Conservation (phyloP, 1,140 invertebrate genomes). For the Neuroterus valhalla region DNA sequence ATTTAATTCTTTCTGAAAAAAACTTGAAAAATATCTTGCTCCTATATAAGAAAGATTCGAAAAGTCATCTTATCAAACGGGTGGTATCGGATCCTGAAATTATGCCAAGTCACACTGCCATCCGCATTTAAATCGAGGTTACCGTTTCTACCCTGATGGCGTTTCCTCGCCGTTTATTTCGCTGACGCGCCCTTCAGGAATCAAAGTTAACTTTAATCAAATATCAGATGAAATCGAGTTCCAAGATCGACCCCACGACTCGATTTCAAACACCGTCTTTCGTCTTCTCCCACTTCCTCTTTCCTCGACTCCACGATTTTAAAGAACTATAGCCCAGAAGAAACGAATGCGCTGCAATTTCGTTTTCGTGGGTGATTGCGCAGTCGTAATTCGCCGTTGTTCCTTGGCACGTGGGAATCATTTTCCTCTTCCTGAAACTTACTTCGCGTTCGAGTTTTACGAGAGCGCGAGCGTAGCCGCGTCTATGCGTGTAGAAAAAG, state of each 20-base stretch:
- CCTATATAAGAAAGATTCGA: no score
- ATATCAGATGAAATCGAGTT: constrained; percentile 60
- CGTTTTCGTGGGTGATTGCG: constrained; percentile 62
- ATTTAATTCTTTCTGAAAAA: no score
- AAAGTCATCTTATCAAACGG: no score
- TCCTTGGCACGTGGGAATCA: constrained; percentile 22
- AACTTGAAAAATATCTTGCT: no score
- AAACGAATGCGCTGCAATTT: constrained; percentile 38
- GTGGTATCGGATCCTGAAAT: neutral
- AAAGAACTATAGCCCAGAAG: neutral
- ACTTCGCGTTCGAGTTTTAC: constrained; percentile 29
- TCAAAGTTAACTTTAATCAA: constrained; percentile 67
- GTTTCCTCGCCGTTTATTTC: constrained; percentile 25
- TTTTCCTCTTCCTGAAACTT: constrained; percentile 33
- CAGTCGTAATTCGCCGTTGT: constrained; percentile 50
- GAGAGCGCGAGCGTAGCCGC: constrained; percentile 17
- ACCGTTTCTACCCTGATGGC: constrained; percentile 6
- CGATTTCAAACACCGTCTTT: constrained; percentile 36
- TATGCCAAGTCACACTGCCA: neutral
- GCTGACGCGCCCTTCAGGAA: constrained; percentile 35
- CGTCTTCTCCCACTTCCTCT: constrained; percentile 37
- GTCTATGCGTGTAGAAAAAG: neutral
- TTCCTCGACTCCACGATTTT: neutral
- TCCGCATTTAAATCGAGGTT: constrained; percentile 5
- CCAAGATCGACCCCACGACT: neutral